phyloP scores from a whole-genome alignment of 1,140 invertebrate species.

The Drosophila prosaltans region DNA sequence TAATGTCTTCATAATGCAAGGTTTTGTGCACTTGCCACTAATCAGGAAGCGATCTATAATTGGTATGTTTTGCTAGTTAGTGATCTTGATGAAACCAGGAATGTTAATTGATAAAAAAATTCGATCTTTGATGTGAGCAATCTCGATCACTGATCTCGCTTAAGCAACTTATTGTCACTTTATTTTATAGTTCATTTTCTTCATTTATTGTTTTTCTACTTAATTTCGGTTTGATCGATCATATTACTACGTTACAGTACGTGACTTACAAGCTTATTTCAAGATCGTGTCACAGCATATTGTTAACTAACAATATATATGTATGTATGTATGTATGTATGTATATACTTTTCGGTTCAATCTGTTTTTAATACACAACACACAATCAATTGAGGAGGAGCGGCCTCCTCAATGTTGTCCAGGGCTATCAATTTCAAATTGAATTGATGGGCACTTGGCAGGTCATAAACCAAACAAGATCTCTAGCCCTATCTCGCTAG shows the following conservation, averaged over 20 bases:
- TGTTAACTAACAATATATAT: not conserved
- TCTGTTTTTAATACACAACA: constrained; percentile 50
- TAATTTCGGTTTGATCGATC: constrained; percentile 2
- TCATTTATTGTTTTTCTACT: not conserved
- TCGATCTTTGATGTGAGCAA: too few relatives aligned
- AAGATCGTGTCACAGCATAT: constrained; percentile 39
- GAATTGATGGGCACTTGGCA: constrained; percentile 63
- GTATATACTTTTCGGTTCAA: constrained; percentile 46
- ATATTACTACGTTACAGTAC: constrained; percentile 32
- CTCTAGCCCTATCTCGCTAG: constrained; percentile 6
- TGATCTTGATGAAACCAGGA: too few relatives aligned
- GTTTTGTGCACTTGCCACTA: not conserved
- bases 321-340: not conserved
- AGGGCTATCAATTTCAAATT: constrained; percentile 61
- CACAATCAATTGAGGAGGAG: constrained; percentile 38
- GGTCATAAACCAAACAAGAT: constrained; percentile 59
- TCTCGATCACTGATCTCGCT: not conserved
- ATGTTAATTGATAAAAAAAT: too few relatives aligned
- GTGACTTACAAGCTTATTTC: constrained; percentile 50
- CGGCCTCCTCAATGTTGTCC: constrained; percentile 37
- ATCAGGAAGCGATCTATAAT: not conserved
- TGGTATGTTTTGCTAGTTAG: not conserved
- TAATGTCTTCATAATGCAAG: not conserved
- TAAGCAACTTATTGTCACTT: not conserved
- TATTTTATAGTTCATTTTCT: not conserved